Conservation (phyloP, 2,888 invertebrate genomes). For the Heliconius ethilla region DNA sequence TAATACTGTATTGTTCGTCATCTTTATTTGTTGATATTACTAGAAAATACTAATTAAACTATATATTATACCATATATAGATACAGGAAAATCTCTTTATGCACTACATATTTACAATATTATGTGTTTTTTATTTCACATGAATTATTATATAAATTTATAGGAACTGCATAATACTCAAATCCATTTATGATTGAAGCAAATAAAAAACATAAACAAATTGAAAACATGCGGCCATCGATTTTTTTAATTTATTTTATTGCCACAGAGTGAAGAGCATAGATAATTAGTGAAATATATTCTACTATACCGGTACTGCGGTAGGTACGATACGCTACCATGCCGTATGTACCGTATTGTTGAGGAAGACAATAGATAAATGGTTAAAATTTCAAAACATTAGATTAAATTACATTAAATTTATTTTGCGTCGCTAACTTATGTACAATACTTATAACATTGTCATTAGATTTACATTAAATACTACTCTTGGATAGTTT, state of each 20-base stretch:
- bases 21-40: conserved; percentile 30
- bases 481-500: too few relatives aligned
- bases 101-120: conserved; percentile 19
- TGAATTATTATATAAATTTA: background rate
- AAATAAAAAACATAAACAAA: conserved; percentile 60
- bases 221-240: conserved; percentile 63
- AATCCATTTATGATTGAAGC: background rate
- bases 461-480: too few relatives aligned
- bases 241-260: conserved; percentile 13
- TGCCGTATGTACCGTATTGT: too few relatives aligned
- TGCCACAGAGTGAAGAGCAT: conserved; percentile 2
- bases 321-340: too few relatives aligned
- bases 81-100: background rate
- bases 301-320: too few relatives aligned
- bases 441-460: too few relatives aligned
- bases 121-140: background rate
- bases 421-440: too few relatives aligned
- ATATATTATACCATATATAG: background rate
- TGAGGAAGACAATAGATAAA: too few relatives aligned
- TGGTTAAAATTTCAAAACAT: too few relatives aligned
- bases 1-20: conserved; percentile 66
- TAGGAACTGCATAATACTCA: background rate
- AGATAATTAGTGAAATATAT: background rate
- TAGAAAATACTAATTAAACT: conserved; percentile 5
- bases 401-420: too few relatives aligned